Base-by-base conservation (phyloP, 2,797 vertebrate genomes). In the Acanthurus lineatus region DNA sequence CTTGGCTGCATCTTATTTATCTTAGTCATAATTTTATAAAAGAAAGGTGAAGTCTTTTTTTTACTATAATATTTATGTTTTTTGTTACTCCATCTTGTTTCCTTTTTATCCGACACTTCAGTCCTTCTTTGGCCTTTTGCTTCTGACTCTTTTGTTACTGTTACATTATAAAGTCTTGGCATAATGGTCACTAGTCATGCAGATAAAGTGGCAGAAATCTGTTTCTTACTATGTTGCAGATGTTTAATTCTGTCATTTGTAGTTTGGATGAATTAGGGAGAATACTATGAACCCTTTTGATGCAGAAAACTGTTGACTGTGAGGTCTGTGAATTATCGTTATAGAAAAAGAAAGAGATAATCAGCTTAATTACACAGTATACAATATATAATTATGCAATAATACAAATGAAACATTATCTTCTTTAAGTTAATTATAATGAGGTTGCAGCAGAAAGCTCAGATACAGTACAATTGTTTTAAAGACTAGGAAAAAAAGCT, bases 361-460 rank as follows among this genome's bases (percentile, higher is more conserved):
- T 44, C 22, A 67, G 72, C 67, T 19, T 19, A 35, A 79, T 69
- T 25, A 25, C 25, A 25, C 25, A 25, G 25, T 25, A 25, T 25
- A 3, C 25, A 2, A 25, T 25, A 25, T 25, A 25, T 25, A 25
- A 25, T 25, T 25, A 25, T 25, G 25, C 25, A 25, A 25, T 25
- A 25, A 25, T 25, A 62, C 12, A 63, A 54, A 60, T 54, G 0
- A 15, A 60, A 25, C 35, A 61, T 76, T 22, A 32, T 25, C 16
- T 25, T 25, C 6, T 16, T 72, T 1, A 51, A n/a, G 52, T 40
- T 19, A n/a, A n/a, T 73, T 44, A 49, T 49, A 32, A 12, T 38
- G 19, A 20, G 9, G 2, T 40, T 28, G 45, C 16, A 68, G 45
- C 63, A 71, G 22, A 76, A 25, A 69, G 45, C 9, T 48, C 53